Evolutionary conservation across 2,113 vertebrate genomes (phyloP).

Genomic region (Syrrhaptes paradoxus): DNA sequence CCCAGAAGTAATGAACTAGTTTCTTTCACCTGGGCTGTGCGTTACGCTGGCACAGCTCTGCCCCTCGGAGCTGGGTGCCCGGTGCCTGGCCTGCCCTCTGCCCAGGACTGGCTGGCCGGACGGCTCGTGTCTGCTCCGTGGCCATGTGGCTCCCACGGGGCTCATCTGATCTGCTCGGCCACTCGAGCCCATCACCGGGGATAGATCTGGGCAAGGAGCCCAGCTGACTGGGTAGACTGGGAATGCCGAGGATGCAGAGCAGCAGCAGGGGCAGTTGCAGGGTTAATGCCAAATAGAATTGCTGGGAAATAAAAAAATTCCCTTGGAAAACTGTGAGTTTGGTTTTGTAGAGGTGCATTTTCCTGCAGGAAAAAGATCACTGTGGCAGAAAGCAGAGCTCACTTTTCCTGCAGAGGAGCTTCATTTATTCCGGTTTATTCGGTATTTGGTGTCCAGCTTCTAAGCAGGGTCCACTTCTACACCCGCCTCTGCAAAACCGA

Average conservation of each 20-base stretch:
- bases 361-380: not conserved
- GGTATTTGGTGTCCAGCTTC: not conserved
- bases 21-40: not conserved
- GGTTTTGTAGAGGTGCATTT: not conserved
- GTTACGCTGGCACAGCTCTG: not conserved
- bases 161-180: not conserved
- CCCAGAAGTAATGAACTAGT: not conserved
- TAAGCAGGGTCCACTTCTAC: not conserved
- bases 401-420: not conserved
- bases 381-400: not conserved
- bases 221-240: not conserved
- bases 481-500: fast-evolving
- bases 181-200: fast-evolving
- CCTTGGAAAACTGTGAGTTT: not conserved
- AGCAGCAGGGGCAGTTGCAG: not conserved
- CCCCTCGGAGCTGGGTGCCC: fast-evolving
- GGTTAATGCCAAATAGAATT: not conserved
- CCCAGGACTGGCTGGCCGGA: fast-evolving
- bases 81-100: not conserved
- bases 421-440: not conserved
- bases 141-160: not conserved
- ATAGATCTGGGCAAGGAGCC: not conserved
- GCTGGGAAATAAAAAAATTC: not conserved
- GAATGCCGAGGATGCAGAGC: not conserved
- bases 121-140: not conserved